Evolutionary conservation across 2,888 invertebrate genomes (phyloP).

Genomic region (Pyrgus malvae): DNA sequence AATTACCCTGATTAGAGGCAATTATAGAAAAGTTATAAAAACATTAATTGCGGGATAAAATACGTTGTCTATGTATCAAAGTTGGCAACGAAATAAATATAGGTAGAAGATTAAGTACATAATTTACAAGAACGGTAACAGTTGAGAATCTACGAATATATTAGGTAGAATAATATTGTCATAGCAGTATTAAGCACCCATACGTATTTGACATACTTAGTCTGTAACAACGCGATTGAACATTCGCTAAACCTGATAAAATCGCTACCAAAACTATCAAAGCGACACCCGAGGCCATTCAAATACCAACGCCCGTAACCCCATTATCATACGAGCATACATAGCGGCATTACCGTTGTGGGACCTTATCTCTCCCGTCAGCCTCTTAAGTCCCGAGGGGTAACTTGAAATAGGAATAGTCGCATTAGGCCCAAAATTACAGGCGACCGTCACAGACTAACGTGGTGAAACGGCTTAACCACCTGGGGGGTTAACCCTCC

Average conservation of each 20-base stretch:
- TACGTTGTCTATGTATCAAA: no score
- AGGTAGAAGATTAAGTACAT: no score
- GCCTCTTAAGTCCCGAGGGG: slow-evolving; percentile 74
- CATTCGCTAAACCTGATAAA: slow-evolving; percentile 18
- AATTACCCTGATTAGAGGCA: no score
- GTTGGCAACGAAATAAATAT: no score
- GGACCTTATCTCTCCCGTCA: slow-evolving; percentile 68
- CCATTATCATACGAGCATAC: slow-evolving; percentile 30
- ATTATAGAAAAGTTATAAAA: no score
- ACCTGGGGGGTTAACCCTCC: slow-evolving; percentile 71
- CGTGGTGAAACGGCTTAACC: slow-evolving; percentile 78
- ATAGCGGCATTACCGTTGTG: slow-evolving; percentile 29
- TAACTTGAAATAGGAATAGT: slow-evolving; percentile 80
- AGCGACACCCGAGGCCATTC: slow-evolving; percentile 13
- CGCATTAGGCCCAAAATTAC: slow-evolving; percentile 81
- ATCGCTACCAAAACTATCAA: slow-evolving; percentile 27
- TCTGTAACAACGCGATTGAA: slow-evolving; percentile 4
- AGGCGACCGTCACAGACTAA: slow-evolving; percentile 79
- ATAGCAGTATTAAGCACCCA: no score
- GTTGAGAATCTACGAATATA: no score
- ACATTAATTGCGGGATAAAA: no score
- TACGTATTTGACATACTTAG: neutral
- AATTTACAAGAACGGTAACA: no score
- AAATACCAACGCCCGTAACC: slow-evolving; percentile 21
- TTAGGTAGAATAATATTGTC: no score